Evolutionary conservation across 2,888 invertebrate genomes (phyloP), one percentile per base, ranked within the genome.

Genomic region (Leptinotarsa haldemani): DNA sequence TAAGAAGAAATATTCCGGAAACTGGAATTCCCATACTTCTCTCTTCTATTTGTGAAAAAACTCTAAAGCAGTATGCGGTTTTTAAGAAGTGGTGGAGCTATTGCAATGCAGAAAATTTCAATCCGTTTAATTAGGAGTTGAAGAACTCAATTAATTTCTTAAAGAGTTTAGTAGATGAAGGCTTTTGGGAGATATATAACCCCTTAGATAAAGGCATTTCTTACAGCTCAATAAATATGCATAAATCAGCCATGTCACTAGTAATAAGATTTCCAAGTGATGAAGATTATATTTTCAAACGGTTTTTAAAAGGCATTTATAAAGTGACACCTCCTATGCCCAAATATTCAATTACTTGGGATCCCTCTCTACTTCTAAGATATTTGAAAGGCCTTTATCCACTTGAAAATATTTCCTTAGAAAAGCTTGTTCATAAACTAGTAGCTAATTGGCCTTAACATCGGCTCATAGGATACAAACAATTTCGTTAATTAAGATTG

Each of bases 181-280:
- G n/a, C n/a, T n/a, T n/a, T n/a, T n/a, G n/a, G n/a, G n/a, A n/a
- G n/a, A n/a, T n/a, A n/a, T n/a, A n/a, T n/a, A n/a, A n/a, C n/a
- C n/a, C n/a, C n/a, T n/a, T n/a, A n/a, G n/a, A 61, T 61, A 22
- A 20, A 20, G 61, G 1, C 22, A 1, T 20, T 22, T 61, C 70
- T 12, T 80, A 81, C 73, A 74, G 81, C 22, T 71, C 79, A 12
- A 66, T 81, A 5, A 80, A 80, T 66, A 72, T 73, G 2, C 53
- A 75, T 48, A 66, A 81, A 64, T 80, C 81, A 7, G 82, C 81
- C 0, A 67, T 81, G 50, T 65, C 79, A 0, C 72, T 80, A 18
- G 73, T 82, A 18, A 22, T 72, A 16, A 15, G 3, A 25, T 50
- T 72, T 20, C 65, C n/a, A n/a, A 15, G 4, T 16, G 18, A 52